Percentiles rank a stretch among this genome's conserved stretches.
phyloP scores from a whole-genome alignment of 2,113 vertebrate species.

The Motacilla tschutschensis region DNA sequence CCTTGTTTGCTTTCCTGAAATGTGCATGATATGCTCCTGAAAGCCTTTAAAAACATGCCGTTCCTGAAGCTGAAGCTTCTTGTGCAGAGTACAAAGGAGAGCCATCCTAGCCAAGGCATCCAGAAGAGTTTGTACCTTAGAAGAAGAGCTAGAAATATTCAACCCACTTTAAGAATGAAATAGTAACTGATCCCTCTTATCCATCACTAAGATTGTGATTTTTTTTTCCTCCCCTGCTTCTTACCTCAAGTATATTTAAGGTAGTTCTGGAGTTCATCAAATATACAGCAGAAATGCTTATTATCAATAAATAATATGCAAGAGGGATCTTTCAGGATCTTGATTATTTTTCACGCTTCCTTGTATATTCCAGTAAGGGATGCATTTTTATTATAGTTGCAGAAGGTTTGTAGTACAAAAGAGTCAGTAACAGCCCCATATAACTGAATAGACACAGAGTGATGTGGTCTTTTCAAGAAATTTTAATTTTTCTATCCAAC shows the following conservation, averaged over 20 bases:
- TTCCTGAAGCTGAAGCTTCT: background rate
- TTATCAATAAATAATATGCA: background rate
- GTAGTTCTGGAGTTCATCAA: background rate
- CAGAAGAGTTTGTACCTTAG: background rate
- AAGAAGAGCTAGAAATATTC: background rate
- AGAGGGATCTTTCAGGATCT: background rate
- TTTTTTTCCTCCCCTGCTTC: accelerated
- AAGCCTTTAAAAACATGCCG: background rate
- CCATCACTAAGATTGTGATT: background rate
- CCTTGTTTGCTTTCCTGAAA: background rate
- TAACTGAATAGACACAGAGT: background rate
- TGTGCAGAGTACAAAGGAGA: background rate
- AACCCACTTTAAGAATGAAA: background rate
- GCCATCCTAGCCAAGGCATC: background rate
- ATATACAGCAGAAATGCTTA: background rate
- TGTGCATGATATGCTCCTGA: background rate
- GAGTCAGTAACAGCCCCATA: background rate
- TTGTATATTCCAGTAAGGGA: background rate
- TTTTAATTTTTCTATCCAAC: background rate
- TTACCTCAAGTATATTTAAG: background rate
- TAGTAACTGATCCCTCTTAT: background rate
- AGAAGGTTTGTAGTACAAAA: background rate
- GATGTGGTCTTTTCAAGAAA: background rate
- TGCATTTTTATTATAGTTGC: background rate
- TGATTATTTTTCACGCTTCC: background rate